Percentiles rank a stretch among this genome's conserved stretches.
Evolutionary conservation across 2,888 invertebrate genomes (phyloP).

Genomic region (Argyra leucocephala): DNA sequence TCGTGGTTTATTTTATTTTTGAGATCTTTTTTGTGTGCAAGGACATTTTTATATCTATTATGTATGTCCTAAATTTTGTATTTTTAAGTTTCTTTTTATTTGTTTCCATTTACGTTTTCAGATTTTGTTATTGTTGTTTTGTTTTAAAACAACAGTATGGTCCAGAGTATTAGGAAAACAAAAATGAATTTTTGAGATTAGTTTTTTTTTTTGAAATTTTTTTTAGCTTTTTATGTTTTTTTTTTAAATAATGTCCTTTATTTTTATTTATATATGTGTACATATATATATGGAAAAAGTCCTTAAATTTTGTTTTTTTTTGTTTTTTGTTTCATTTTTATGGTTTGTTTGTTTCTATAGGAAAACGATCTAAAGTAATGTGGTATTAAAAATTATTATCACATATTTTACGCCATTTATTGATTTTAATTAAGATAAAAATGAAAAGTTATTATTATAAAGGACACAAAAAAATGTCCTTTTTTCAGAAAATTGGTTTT

Average conservation of each 20-base stretch:
- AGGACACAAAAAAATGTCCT: too few species aligned
- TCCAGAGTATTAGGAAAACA: too few species aligned
- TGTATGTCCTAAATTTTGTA: too few species aligned
- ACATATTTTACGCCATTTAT: conserved; percentile 24
- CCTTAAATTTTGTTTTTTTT: neutral
- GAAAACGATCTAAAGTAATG: neutral
- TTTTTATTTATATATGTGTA: neutral
- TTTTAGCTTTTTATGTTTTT: neutral
- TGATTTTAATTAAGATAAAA: conserved; percentile 25
- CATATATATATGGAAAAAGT: neutral
- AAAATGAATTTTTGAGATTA: too few species aligned
- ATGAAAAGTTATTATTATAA: conserved; percentile 15
- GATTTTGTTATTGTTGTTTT: too few species aligned
- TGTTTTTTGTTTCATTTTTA: neutral
- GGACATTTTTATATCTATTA: too few species aligned
- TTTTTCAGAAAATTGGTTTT: neutral
- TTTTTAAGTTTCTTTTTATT: too few species aligned
- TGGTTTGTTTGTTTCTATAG: neutral
- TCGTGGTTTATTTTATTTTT: too few species aligned
- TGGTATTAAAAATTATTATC: conserved; percentile 23
- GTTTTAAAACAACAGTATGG: too few species aligned
- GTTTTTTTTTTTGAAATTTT: too few species aligned
- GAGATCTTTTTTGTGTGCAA: too few species aligned
- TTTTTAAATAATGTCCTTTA: neutral
- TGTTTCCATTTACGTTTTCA: too few species aligned